Evolutionary conservation across 2,113 vertebrate species (phyloP).

Genomic region (Menura novaehollandiae): DNA sequence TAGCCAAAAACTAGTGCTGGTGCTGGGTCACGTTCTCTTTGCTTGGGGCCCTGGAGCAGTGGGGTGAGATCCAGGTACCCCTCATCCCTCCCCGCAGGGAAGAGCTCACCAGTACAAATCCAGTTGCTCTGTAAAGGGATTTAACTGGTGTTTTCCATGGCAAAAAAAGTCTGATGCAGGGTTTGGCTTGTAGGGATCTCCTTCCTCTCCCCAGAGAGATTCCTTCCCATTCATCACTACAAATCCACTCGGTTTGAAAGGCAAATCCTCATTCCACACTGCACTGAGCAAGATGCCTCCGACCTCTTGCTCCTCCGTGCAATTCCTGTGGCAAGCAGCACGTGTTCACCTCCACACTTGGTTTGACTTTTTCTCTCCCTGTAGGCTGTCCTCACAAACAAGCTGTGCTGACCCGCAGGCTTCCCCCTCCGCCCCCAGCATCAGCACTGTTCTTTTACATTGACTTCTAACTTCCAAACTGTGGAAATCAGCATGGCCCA

Average conservation of each 20-base stretch:
- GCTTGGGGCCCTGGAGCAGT: background rate
- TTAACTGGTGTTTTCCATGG: background rate
- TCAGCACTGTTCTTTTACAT: background rate
- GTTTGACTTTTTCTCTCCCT: background rate
- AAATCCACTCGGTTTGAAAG: background rate
- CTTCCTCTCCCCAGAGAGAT: background rate
- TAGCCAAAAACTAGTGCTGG: background rate
- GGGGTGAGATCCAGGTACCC: background rate
- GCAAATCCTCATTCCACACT: background rate
- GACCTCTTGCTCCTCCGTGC: background rate
- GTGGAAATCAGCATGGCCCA: background rate
- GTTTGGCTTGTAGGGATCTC: background rate
- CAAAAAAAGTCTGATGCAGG: background rate
- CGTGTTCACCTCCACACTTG: fast-evolving
- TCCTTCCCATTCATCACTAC: background rate
- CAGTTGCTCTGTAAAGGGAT: background rate
- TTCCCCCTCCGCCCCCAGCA: background rate
- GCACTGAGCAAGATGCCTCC: background rate
- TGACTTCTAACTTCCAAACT: background rate
- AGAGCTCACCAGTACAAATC: background rate
- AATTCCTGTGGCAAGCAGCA: background rate
- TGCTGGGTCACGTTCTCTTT: background rate
- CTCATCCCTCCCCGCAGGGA: background rate
- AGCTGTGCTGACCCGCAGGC: background rate
- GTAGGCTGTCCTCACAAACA: background rate